Percentiles rank a stretch among this genome's conserved stretches.
Evolutionary conservation across 1,140 invertebrate species (phyloP).

Genomic region (Brachionus sp.): DNA sequence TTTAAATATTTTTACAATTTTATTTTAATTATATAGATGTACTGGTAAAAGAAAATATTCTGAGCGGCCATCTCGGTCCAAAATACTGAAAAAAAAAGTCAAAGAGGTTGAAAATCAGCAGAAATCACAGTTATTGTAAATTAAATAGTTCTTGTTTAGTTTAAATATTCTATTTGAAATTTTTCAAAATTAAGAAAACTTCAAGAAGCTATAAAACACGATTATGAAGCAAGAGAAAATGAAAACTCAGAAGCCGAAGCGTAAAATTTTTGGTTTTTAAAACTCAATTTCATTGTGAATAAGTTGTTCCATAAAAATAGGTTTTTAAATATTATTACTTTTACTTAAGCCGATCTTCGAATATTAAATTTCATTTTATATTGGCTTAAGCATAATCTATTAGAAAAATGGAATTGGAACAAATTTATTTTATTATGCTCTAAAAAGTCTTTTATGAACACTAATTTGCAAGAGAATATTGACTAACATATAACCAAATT

Average conservation of each 20-base stretch:
- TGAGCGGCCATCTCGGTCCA: slow-evolving; percentile 73
- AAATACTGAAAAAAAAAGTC: slow-evolving; percentile 69
- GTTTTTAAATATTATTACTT: too few species aligned
- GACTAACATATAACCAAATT: neutral
- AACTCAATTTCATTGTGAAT: neutral
- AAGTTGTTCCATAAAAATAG: too few species aligned
- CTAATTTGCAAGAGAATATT: neutral
- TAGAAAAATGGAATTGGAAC: neutral
- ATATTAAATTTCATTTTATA: too few species aligned
- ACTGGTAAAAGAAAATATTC: slow-evolving; percentile 82
- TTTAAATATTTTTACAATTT: neutral
- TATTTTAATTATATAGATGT: slow-evolving; percentile 60
- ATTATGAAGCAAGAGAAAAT: neutral
- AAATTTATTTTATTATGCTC: too few species aligned
- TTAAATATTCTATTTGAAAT: neutral
- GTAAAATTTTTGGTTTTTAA: neutral
- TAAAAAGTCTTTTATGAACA: too few species aligned
- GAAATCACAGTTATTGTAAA: slow-evolving; percentile 22
- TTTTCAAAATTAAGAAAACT: neutral
- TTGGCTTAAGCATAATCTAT: too few species aligned
- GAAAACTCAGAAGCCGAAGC: neutral
- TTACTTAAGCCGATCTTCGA: too few species aligned
- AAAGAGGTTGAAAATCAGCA: slow-evolving; percentile 62
- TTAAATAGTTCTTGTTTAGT: neutral
- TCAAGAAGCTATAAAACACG: slow-evolving; percentile 16